A percentile compares a stretch with the other conserved stretches of the same genome.
Evolutionary conservation across 2,113 vertebrate genomes (phyloP).

Genomic region (Grallaria varia): DNA sequence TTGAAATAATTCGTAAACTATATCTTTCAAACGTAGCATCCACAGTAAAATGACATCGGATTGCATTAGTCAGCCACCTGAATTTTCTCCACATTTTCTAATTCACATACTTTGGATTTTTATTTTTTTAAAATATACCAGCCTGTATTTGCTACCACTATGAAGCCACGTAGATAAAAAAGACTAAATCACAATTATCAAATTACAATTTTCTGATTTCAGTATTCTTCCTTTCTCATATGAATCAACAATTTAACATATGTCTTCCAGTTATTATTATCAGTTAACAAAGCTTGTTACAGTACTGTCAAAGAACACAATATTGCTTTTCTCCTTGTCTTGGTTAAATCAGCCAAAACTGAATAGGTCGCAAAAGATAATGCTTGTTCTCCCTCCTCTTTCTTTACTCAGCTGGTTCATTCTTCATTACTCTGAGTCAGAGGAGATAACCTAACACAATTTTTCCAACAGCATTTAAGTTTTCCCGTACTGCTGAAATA

Average conservation of each 20-base stretch:
- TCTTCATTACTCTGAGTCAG: not conserved
- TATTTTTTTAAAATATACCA: not conserved
- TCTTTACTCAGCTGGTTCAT: not conserved
- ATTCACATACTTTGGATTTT: not conserved
- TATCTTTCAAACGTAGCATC: not conserved
- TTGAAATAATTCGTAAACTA: not conserved
- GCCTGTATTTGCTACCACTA: not conserved
- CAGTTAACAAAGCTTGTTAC: not conserved
- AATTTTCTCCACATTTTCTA: not conserved
- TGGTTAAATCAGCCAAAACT: slow-evolving; percentile 21
- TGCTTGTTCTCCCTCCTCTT: not conserved
- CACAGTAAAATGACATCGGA: not conserved
- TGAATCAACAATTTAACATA: not conserved
- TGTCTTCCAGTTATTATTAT: not conserved
- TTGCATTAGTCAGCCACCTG: not conserved
- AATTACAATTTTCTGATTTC: not conserved
- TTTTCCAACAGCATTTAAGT: not conserved
- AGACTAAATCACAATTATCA: not conserved
- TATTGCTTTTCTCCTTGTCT: not conserved
- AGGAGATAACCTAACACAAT: not conserved
- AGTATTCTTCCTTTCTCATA: not conserved
- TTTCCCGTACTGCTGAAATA: not conserved
- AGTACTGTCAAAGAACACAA: slow-evolving; percentile 7
- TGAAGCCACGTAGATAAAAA: not conserved
- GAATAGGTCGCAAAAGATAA: slow-evolving; percentile 15